Evolutionary conservation across 2,888 invertebrate genomes (phyloP), one percentile per base, ranked within the genome.

Genomic region (Tachina lurida): DNA sequence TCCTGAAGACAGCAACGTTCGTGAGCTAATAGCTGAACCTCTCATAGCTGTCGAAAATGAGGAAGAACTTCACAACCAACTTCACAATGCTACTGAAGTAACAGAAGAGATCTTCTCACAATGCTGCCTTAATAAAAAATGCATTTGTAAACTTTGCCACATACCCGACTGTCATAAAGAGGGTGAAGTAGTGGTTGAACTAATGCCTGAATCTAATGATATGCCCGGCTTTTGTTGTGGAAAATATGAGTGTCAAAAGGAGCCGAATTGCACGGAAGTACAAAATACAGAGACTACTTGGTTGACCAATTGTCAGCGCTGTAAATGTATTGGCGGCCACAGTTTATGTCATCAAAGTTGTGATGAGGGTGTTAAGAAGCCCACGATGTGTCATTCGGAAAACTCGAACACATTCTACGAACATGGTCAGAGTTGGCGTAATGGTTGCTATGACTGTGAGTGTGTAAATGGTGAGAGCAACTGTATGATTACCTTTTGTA

Each of bases 211-310:
- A 84, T 88, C 90, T 0, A 90, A 89, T 88, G 89, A 91, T 41
- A 89, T 89, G 31, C 93, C 93, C 3, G 92, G 92, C 3, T 93
- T 93, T 84, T 94, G 94, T 87, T 93, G 94, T 84, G 94, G 94
- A n/a, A 92, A 93, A 15, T 93, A 93, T 88, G 92, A 93, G 54
- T 92, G 93, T 82, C 93, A 93, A 84, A 90, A 91, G 1, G 91
- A 93, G 54, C 92, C 93, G 0, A 90, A 92, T 71, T 93, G 92
- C 82, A 89, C 89, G 0, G 89, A 89, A 47, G 89, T 88, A 4
- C 78, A 87, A 17, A 87, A 90, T 45, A 91, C 91, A 19, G 89
- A 91, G 0, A 88, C 88, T 65, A 88, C 88, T 70, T 92, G 93
- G 92, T 84, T 91, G 65, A 89, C 89, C 17, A 89, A 90, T 58